Percentiles rank a stretch among this genome's conserved stretches.
Evolutionary conservation across 2,888 invertebrate genomes (phyloP).

Genomic region (Bedellia somnulentella): DNA sequence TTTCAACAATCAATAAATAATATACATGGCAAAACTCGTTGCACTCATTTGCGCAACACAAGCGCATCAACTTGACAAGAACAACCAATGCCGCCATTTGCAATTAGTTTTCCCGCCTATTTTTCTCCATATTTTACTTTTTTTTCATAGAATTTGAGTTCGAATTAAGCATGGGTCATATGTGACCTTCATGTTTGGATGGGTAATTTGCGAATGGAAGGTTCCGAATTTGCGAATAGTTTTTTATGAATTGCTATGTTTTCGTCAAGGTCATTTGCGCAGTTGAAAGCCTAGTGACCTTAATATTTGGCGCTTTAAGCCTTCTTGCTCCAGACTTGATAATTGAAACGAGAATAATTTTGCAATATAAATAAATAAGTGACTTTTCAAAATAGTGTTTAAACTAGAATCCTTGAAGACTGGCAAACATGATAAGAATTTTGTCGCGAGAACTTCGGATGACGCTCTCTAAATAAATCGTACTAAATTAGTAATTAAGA

Average conservation of each 20-base stretch:
- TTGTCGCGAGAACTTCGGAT: no score
- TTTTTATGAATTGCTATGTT: slow-evolving; percentile 8
- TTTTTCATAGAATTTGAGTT: background rate
- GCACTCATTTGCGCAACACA: slow-evolving; percentile 41
- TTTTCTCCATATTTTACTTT: slow-evolving; percentile 1
- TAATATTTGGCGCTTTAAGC: no score
- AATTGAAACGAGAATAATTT: no score
- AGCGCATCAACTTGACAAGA: no score
- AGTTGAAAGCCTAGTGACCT: no score
- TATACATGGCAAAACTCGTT: slow-evolving; percentile 44
- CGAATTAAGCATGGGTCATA: slow-evolving; percentile 19
- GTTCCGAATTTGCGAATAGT: slow-evolving; percentile 6
- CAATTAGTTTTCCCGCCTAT: slow-evolving; percentile 22
- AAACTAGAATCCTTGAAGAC: no score
- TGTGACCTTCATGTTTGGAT: slow-evolving; percentile 26
- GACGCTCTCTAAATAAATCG: no score
- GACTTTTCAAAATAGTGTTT: no score
- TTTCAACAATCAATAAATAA: slow-evolving; percentile 60
- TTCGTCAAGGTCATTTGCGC: slow-evolving; percentile 11
- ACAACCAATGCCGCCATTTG: slow-evolving; percentile 20
- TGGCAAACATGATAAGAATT: no score
- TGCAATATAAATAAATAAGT: no score
- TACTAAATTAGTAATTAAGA: no score
- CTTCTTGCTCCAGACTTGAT: no score
- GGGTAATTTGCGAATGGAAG: slow-evolving; percentile 20